These are phyloP conservation scores for Caligus rogercresseyi DNA, from an alignment of 1,140 invertebrate genomes.

Conservation along the genomic window DNA sequence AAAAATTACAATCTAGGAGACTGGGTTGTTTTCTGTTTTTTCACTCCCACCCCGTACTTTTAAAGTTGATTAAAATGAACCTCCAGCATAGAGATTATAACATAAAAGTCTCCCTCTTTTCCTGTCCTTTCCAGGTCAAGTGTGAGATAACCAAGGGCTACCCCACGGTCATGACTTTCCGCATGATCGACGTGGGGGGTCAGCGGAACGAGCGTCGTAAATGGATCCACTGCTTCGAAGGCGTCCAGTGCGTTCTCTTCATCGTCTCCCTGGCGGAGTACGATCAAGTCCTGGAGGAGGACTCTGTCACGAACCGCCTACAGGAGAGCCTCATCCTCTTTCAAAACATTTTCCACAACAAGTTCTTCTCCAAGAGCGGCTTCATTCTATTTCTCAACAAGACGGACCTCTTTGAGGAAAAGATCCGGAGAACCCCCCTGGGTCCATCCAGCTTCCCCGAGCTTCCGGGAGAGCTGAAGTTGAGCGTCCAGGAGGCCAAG, in stretches of 20 bases:
- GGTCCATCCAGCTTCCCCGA: not conserved
- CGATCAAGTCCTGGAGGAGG: conserved; percentile 26
- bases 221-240: conserved; percentile 38
- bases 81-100: no score
- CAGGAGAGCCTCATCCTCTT: conserved; percentile 23
- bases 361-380: conserved; percentile 7
- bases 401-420: conserved; percentile 34
- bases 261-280: conserved; percentile 27
- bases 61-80: no score
- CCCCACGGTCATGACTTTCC: conserved; percentile 23
- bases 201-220: conserved; percentile 38
- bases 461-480: no score
- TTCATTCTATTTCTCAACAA: conserved; percentile 35
- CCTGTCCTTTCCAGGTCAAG: not conserved
- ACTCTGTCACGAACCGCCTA: conserved; percentile 26
- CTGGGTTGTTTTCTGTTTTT: no score
- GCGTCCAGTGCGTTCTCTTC: conserved; percentile 30
- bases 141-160: conserved; percentile 1
- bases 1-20: no score
- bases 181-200: conserved; percentile 33
- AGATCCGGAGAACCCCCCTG: not conserved
- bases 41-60: no score
- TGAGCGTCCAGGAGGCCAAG: not conserved
- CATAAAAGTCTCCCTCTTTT: not conserved
- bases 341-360: conserved; percentile 2